Base-by-base conservation (phyloP, 2,113 vertebrate genomes). In the Struthio camelus region DNA sequence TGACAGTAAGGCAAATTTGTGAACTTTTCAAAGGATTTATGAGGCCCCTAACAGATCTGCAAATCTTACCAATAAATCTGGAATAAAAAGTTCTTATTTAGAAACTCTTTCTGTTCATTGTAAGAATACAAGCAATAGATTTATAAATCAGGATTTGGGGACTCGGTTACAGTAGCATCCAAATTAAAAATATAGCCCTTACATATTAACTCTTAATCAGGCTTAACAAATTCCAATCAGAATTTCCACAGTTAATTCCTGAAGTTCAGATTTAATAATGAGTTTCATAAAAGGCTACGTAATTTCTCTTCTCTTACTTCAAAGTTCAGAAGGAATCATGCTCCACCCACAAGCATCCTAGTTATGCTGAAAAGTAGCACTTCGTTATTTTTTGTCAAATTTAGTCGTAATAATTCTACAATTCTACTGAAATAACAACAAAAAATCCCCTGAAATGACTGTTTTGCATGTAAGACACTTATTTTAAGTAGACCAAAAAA, bases 201-300 rank as follows among this genome's bases (percentile, higher is more conserved):
- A 58, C 9, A 25, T 58, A 92, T 87, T 87, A 93, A 48, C 42
- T 90, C 61, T 84, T 91, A 95, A 61, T 80, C 85, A 73, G 85
- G 62, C 80, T 90, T 95, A 93, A 69, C 36, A 75, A 91, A 95
- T 87, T 83, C 61, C 72, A 61, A 56, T 80, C 82, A 83, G 61
- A 66, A 84, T 28, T 90, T 94, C 69, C 75, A 54, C 51, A 80
- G 32, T 12, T 73, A 90, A 32, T 56, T 96, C 64, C 94, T 83
- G 70, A 97, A 95, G 82, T 94, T 95, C 85, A 89, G 53, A 88
- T 66, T 91, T 77, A 96, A 85, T 86, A 96, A 97, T 72, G 78
- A 95, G 51, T 44, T 91, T 80, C 65, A 87, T 17, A 87, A 97
- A 90, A 95, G 67, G n/a, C 72, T 93, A 84, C 75, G 7, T 61